Conservation (phyloP, 2,797 vertebrate genomes). For the Catostomus latipinnis region DNA sequence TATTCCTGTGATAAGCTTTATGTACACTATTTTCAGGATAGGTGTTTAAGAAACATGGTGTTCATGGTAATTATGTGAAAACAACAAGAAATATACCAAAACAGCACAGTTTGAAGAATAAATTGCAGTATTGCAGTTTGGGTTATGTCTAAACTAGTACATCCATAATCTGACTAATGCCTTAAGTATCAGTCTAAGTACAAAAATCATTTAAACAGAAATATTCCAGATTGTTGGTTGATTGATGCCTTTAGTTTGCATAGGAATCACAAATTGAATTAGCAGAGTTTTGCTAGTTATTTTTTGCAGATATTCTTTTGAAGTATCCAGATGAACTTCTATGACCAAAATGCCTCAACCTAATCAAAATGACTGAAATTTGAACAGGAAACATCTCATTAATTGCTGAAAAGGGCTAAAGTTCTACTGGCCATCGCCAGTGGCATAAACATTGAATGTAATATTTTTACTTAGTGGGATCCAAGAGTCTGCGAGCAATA, state of each 20-base stretch:
- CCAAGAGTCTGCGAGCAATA: neutral
- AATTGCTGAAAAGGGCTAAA: conserved; percentile 12
- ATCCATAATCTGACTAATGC: conserved; percentile 13
- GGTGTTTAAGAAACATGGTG: conserved; percentile 43
- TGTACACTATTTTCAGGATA: conserved; percentile 76
- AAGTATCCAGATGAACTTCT: conserved; percentile 16
- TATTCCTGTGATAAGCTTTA: conserved; percentile 73
- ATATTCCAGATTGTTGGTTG: conserved; percentile 57
- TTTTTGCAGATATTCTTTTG: conserved; percentile 5
- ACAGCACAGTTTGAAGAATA: conserved; percentile 44
- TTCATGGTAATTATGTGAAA: conserved; percentile 31
- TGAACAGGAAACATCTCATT: neutral
- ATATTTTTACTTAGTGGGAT: neutral
- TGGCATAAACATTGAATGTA: conserved; percentile 6
- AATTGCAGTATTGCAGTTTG: conserved; percentile 14
- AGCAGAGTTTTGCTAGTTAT: neutral
- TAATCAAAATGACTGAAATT: neutral
- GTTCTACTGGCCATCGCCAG: conserved; percentile 9
- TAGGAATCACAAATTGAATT: conserved; percentile 76
- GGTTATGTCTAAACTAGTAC: neutral
- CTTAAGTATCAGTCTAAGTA: neutral
- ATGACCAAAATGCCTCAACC: conserved; percentile 21
- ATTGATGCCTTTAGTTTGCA: conserved; percentile 73
- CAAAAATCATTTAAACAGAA: conserved; percentile 22
- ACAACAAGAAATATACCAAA: conserved; percentile 46